These are phyloP conservation scores for Ceratosolen fusciceps DNA, from an alignment of 1,140 invertebrate genomes.

Conservation along the genomic window DNA sequence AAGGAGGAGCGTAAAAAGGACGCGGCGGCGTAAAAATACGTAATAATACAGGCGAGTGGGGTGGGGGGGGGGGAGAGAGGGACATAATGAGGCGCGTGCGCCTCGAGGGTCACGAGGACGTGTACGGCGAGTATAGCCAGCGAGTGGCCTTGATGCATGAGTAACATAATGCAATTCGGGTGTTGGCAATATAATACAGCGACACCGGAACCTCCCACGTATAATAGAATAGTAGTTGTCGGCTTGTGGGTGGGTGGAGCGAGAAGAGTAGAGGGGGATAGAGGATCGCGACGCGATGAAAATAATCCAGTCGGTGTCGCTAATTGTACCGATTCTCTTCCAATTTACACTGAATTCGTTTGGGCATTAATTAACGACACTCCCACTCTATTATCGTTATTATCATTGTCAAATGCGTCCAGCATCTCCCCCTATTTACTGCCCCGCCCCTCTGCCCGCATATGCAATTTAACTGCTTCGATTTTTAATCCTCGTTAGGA, in stretches of 20 bases:
- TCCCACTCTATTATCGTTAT: slow-evolving; percentile 12
- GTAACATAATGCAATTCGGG: slow-evolving; percentile 37
- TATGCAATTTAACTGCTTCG: too few species aligned
- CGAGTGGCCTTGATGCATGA: slow-evolving; percentile 25
- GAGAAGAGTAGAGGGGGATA: slow-evolving; percentile 16
- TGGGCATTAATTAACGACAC: slow-evolving; percentile 31
- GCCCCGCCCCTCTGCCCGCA: too few species aligned
- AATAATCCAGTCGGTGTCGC: slow-evolving; percentile 27
- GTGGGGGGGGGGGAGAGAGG: too few species aligned
- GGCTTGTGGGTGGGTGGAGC: neutral
- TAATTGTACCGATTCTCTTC: slow-evolving; percentile 26
- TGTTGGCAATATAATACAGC: slow-evolving; percentile 38
- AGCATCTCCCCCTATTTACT: too few species aligned
- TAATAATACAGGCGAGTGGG: too few species aligned
- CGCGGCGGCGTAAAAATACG: neutral
- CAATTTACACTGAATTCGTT: slow-evolving; percentile 28
- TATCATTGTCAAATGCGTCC: slow-evolving; percentile 28
- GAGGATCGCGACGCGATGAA: slow-evolving; percentile 17
- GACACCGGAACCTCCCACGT: neutral
- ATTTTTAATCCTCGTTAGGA: too few species aligned
- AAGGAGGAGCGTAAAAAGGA: neutral
- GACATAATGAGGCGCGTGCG: neutral
- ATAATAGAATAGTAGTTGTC: neutral
- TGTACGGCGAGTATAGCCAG: too few species aligned
- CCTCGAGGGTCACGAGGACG: neutral